A percentile compares a stretch with the other conserved stretches of the same genome.
Conservation (phyloP, 2,888 invertebrate genomes). For the Callosobruchus maculatus region DNA sequence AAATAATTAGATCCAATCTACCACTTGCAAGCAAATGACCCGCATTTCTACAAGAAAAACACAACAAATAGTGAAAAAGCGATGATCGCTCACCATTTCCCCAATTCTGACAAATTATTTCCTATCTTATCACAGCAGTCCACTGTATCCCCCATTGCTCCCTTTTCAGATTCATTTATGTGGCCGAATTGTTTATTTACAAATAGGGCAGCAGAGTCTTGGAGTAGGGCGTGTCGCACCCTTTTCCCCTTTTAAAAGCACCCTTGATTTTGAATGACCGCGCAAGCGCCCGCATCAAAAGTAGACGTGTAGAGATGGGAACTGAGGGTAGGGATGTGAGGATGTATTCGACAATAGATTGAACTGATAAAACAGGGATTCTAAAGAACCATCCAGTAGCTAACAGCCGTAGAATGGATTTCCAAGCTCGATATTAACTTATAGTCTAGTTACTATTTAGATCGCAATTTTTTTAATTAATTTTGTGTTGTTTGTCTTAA, state of each 20-base stretch:
- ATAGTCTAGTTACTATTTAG: no score
- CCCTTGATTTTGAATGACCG: slow-evolving; percentile 22
- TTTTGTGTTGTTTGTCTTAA: no score
- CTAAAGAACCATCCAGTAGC: no score
- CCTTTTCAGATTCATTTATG: slow-evolving; percentile 17
- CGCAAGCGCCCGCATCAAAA: slow-evolving; percentile 19
- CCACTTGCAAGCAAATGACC: not conserved
- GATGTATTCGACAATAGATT: no score
- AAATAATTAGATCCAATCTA: not conserved
- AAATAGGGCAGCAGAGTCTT: slow-evolving; percentile 33
- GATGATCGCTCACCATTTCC: slow-evolving; percentile 59
- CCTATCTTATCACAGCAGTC: slow-evolving; percentile 67
- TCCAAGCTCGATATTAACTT: no score
- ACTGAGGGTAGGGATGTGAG: not conserved
- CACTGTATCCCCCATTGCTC: slow-evolving; percentile 37
- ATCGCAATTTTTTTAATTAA: no score
- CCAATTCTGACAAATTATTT: slow-evolving; percentile 63
- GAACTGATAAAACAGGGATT: no score
- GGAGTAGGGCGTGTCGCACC: not conserved
- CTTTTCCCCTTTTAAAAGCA: slow-evolving; percentile 17
- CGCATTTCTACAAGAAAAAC: not conserved
- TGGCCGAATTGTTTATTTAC: slow-evolving; percentile 19
- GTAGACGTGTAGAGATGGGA: not conserved
- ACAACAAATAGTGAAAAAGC: not conserved
- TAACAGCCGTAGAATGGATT: no score